These are phyloP conservation scores for Polypedilum pembai DNA, from an alignment of 1,140 invertebrate genomes.

Conservation along the genomic window DNA sequence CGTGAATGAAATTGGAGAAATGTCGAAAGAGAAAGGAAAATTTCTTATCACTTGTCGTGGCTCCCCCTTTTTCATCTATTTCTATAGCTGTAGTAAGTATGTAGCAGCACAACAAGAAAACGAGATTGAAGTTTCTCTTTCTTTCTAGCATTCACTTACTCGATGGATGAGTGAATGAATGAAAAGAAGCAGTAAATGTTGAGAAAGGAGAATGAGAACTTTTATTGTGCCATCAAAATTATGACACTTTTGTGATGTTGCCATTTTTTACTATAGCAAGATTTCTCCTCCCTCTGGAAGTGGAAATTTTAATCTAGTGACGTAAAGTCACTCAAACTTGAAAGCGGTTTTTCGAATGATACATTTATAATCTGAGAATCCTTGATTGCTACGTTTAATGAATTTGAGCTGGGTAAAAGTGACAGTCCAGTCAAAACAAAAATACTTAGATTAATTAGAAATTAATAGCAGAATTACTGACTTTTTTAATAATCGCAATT, in stretches of 20 bases:
- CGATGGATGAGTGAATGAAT: not conserved
- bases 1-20: constrained; percentile 15
- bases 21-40: not conserved
- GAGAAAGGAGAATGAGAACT: not conserved
- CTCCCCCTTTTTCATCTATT: not conserved
- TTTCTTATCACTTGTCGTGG: not conserved
- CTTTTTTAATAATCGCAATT: no score
- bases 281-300: not conserved
- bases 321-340: constrained; percentile 11
- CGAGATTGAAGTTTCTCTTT: constrained; percentile 11
- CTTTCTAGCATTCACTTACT: not conserved
- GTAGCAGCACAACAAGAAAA: not conserved
- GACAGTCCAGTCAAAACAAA: no score
- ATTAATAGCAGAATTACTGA: no score
- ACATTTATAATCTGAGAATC: no score
- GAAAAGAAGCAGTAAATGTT: not conserved
- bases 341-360: not conserved
- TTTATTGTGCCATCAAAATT: constrained; percentile 24
- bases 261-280: not conserved
- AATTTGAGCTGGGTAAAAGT: not conserved
- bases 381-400: not conserved
- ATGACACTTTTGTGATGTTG: constrained; percentile 25
- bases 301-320: constrained; percentile 1
- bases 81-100: not conserved
- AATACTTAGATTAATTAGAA: no score